A percentile compares a stretch with the other conserved stretches of the same genome.
Conservation (phyloP, 1,140 invertebrate genomes). For the Orussus abietinus region DNA sequence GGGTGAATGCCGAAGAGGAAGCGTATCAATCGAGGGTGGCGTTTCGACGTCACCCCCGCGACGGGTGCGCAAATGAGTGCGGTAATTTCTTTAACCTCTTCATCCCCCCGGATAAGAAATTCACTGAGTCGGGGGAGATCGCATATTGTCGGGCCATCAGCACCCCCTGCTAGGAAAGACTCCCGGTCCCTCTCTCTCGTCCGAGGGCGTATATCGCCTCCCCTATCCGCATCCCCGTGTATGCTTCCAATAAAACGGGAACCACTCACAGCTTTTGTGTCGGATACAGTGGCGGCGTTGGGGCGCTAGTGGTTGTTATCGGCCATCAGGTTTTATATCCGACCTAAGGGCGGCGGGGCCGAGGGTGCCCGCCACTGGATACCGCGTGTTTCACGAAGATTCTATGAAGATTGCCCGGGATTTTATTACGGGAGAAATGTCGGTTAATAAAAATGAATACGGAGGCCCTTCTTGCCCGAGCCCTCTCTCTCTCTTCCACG, state of each 20-base stretch:
- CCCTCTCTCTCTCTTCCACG: too few species aligned
- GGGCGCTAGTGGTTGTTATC: conserved; percentile 53
- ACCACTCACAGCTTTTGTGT: conserved; percentile 55
- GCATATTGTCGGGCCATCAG: conserved; percentile 43
- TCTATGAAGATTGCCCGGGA: conserved; percentile 54
- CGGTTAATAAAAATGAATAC: conserved; percentile 57
- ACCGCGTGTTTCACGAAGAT: conserved; percentile 55
- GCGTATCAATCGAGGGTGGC: too few species aligned
- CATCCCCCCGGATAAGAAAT: conserved; percentile 26
- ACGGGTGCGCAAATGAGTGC: conserved; percentile 25
- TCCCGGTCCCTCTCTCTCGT: conserved; percentile 18
- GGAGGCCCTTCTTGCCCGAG: too few species aligned
- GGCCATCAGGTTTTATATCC: conserved; percentile 56
- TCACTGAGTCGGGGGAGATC: conserved; percentile 31
- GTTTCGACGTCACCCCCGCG: conserved; percentile 6
- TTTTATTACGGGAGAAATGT: conserved; percentile 56
- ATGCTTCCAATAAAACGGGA: conserved; percentile 54
- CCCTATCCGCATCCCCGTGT: conserved; percentile 47
- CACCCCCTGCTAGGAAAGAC: too few species aligned
- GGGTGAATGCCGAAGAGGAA: too few species aligned
- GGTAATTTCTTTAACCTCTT: conserved; percentile 29
- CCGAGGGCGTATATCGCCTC: conserved; percentile 16
- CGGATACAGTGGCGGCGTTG: conserved; percentile 42
- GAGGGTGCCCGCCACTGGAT: conserved; percentile 34
- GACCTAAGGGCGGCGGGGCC: conserved; percentile 22